phyloP scores from a whole-genome alignment of 2,113 vertebrate genomes.

The Chascanopsetta lugubris region DNA sequence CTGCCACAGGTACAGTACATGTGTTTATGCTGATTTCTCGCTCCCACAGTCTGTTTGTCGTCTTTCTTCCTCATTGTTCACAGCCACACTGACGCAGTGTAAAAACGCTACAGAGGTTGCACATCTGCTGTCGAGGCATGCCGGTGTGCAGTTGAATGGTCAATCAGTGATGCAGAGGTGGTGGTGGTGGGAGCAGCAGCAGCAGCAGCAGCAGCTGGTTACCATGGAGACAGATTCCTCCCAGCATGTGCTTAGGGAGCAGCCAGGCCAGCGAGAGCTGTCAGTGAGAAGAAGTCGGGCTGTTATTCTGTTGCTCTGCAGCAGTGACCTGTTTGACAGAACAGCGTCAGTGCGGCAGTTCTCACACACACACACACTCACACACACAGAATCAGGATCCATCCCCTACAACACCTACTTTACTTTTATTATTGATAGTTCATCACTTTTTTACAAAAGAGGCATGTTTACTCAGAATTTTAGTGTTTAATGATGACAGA shows the following conservation, averaged over 20 bases:
- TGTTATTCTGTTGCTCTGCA: constrained; percentile 36
- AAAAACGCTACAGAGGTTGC: constrained; percentile 3
- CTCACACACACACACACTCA: not conserved
- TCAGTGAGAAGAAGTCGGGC: constrained; percentile 25
- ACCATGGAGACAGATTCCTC: constrained; percentile 68
- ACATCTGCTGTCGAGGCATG: constrained; percentile 2
- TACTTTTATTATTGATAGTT: too few species aligned
- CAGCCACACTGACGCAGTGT: not conserved
- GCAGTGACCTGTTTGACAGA: constrained; percentile 35
- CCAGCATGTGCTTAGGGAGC: constrained; percentile 21
- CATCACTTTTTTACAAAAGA: not conserved
- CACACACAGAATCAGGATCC: too few species aligned
- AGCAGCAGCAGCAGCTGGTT: constrained; percentile 41
- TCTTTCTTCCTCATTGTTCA: not conserved
- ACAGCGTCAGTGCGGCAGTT: constrained; percentile 37
- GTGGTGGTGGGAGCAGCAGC: too few species aligned
- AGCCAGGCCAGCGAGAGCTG: constrained; percentile 16
- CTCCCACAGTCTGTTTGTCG: not conserved
- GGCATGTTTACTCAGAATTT: not conserved
- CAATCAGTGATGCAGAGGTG: constrained; percentile 46
- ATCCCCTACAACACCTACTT: too few species aligned
- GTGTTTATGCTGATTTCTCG: not conserved
- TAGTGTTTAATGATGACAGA: too few species aligned
- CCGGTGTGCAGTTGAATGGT: constrained; percentile 23
- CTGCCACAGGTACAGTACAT: constrained; percentile 87